Evolutionary conservation across 2,797 vertebrate genomes (phyloP).

Genomic region (Phrynocephalus vlangalii): DNA sequence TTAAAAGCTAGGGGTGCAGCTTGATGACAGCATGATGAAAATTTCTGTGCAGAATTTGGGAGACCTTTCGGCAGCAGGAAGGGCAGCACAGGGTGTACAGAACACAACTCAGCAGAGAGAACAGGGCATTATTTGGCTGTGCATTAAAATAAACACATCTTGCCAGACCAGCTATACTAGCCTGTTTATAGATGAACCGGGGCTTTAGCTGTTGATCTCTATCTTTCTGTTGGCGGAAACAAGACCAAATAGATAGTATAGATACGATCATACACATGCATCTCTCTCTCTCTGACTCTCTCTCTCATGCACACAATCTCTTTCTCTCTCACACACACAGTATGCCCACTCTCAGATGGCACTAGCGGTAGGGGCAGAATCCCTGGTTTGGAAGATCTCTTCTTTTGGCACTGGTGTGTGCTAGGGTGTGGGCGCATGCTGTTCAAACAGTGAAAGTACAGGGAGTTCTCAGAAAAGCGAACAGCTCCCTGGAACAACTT

Average conservation of each 20-base stretch:
- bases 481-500: not conserved
- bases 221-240: not conserved
- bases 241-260: too few relatives aligned
- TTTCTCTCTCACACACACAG: too few relatives aligned
- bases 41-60: not conserved
- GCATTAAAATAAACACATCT: not conserved
- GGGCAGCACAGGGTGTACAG: too few relatives aligned
- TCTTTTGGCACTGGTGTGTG: not conserved
- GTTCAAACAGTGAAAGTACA: not conserved
- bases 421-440: not conserved
- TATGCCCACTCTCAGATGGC: not conserved
- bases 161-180: not conserved
- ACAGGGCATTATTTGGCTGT: not conserved
- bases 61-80: not conserved
- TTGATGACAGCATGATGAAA: too few relatives aligned
- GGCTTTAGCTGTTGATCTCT: not conserved
- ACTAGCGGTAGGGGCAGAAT: not conserved
- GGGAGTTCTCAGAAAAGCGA: not conserved
- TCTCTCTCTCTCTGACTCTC: too few relatives aligned
- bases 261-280: not conserved
- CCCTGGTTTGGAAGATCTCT: not conserved
- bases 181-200: not conserved
- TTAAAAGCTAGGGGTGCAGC: too few relatives aligned
- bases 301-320: too few relatives aligned
- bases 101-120: not conserved